Evolutionary conservation across 2,113 vertebrate species (phyloP).

Genomic region (Labrus mixtus): DNA sequence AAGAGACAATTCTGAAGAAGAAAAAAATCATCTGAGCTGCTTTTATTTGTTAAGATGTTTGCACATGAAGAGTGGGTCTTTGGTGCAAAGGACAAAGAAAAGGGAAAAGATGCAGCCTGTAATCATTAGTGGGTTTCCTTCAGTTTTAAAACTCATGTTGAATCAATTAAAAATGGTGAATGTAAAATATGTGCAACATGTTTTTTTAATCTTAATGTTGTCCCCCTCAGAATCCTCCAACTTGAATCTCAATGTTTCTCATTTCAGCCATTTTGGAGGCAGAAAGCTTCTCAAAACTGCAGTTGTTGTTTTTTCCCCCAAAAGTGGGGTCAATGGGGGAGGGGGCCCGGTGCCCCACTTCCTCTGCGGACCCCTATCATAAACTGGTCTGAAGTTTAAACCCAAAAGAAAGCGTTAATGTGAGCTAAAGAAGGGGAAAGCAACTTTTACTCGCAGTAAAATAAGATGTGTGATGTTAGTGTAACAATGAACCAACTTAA

Average conservation of each 20-base stretch:
- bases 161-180: too few species aligned
- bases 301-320: background rate
- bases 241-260: background rate
- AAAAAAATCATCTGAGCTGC: too few species aligned
- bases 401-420: background rate
- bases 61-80: background rate
- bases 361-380: slow-evolving; percentile 3
- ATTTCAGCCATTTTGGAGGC: background rate
- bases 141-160: too few species aligned
- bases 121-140: too few species aligned
- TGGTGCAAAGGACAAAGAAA: background rate
- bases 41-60: too few species aligned
- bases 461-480: background rate
- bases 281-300: background rate
- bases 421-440: background rate
- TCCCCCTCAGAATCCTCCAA: too few species aligned
- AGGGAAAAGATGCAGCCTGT: background rate
- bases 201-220: too few species aligned
- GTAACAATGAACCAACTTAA: background rate
- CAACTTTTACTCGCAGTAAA: background rate
- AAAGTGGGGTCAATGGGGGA: slow-evolving; percentile 42
- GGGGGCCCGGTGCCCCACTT: slow-evolving; percentile 3
- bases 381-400: background rate
- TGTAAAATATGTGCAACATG: too few species aligned
- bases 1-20: too few species aligned